Base-by-base conservation (phyloP, 2,113 vertebrate species). In the Lophius piscatorius region DNA sequence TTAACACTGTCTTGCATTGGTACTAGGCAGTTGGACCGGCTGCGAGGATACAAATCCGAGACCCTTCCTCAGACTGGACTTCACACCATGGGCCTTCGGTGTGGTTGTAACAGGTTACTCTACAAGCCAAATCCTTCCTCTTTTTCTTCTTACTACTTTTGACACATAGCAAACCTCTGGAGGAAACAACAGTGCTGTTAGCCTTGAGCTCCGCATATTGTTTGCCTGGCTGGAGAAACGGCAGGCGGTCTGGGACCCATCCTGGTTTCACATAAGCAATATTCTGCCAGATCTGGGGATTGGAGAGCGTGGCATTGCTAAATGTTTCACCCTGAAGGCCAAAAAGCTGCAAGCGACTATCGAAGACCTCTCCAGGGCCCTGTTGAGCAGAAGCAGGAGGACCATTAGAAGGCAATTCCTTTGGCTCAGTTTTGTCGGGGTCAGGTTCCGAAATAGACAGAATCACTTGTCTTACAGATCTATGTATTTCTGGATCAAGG, bases 41-140 rank as follows among this genome's bases (percentile, higher is more conserved):
- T 1, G 13, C 13, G 12, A 45, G 42, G 12, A 24, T 23, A 9
- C 42, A 45, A 14, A 24, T 13, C 42, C 12, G 13, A 8, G 22
- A 14, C 6, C 42, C 42, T 8, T 23, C n/a, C 13, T 13, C 6
- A 6, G 42, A 22, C 23, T 24, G 22, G 22, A 45, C 13, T n/a
- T 45, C 42, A 20, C 42, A 45, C 42, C 42, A 45, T 10, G 42
- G 42, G 22, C 42, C 42, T 26, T 45, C 42, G 13, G 5, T 13
- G 8, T 45, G 42, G 12, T 14, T 45, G 23, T 45, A 45, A 26
- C 22, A 24, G 9, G 22, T 45, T 14, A 45, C 22, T 26, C 22
- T 21, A 16, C 42, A 45, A 12, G 42, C 18, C 6, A 9, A 11
- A 12, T 26, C 26, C 2, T 24, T n/a, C 9, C n/a, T 8, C 13